These are phyloP conservation scores for Cephus cinctus DNA, from an alignment of 1,140 invertebrate genomes.

Conservation along the genomic window DNA sequence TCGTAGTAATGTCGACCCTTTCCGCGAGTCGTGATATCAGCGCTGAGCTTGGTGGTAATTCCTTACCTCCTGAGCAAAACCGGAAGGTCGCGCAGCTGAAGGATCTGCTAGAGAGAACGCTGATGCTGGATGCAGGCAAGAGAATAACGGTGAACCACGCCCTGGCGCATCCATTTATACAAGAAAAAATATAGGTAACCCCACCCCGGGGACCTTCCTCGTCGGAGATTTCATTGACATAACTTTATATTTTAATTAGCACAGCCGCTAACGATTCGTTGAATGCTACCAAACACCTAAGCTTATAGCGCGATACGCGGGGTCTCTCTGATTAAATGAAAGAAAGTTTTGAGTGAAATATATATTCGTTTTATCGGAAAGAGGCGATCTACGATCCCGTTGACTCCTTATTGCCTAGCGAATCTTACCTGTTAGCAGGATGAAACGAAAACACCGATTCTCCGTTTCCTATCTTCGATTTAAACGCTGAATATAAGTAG, in stretches of 20 bases:
- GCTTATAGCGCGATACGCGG: not conserved
- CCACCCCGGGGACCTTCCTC: conserved; percentile 30
- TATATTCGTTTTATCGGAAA: conserved; percentile 26
- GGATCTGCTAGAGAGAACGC: conserved; percentile 90
- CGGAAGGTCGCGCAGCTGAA: conserved; percentile 91
- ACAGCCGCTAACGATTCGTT: not conserved
- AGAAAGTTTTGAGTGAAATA: too few species aligned
- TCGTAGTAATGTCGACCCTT: conserved; percentile 91
- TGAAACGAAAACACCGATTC: too few species aligned
- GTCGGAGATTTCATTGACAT: conserved; percentile 33
- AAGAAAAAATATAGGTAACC: conserved; percentile 78
- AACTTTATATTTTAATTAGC: conserved; percentile 23
- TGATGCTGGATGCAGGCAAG: conserved; percentile 92
- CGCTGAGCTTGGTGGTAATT: conserved; percentile 82
- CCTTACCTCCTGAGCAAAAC: conserved; percentile 84
- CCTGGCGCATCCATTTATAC: conserved; percentile 94
- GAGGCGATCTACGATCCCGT: conserved; percentile 26
- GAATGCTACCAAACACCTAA: too few species aligned
- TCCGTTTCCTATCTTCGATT: too few species aligned
- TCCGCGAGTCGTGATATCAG: conserved; percentile 82
- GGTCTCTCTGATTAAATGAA: too few species aligned
- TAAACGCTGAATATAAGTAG: conserved; percentile 18
- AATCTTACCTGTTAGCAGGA: too few species aligned
- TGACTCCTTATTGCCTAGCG: too few species aligned
- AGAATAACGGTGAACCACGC: conserved; percentile 92